Percentiles rank a stretch among this genome's conserved stretches.
These are phyloP conservation scores for Amblyjoppa fuscipennis DNA, from an alignment of 2,888 invertebrate species.

Conservation along the genomic window DNA sequence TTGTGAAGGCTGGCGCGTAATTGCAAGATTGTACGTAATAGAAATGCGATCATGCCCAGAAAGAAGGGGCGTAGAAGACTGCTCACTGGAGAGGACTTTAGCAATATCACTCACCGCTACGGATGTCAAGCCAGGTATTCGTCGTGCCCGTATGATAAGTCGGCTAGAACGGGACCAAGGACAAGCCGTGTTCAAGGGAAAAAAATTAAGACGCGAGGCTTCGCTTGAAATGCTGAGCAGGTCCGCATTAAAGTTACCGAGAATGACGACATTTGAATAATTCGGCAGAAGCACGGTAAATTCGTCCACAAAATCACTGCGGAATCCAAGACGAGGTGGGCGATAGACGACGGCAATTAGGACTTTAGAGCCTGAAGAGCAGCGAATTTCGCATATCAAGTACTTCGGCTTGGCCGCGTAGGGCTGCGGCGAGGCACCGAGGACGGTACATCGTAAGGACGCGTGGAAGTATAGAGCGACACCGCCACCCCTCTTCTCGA, in stretches of 20 bases:
- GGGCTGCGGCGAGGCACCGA: background rate
- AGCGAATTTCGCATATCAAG: background rate
- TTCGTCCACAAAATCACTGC: conserved; percentile 3
- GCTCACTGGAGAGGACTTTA: background rate
- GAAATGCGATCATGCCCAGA: background rate
- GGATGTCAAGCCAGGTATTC: conserved; percentile 5
- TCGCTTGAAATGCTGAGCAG: background rate
- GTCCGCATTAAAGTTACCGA: background rate
- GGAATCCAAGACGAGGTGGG: background rate
- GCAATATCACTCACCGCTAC: background rate
- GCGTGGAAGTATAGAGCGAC: background rate
- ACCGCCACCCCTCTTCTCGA: background rate
- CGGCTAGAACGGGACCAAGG: background rate
- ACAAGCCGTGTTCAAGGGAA: background rate
- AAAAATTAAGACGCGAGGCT: background rate
- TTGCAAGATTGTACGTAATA: background rate
- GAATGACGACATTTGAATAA: background rate
- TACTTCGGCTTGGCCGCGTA: background rate
- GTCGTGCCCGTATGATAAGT: background rate
- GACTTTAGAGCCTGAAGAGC: background rate
- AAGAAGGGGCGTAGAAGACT: background rate
- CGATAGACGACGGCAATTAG: background rate
- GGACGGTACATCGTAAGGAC: background rate
- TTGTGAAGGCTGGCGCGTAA: background rate
- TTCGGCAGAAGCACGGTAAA: background rate